Evolutionary conservation across 1,140 invertebrate genomes (phyloP), one percentile per base, ranked within the genome.

Genomic region (Rhyacophila brunnea): DNA sequence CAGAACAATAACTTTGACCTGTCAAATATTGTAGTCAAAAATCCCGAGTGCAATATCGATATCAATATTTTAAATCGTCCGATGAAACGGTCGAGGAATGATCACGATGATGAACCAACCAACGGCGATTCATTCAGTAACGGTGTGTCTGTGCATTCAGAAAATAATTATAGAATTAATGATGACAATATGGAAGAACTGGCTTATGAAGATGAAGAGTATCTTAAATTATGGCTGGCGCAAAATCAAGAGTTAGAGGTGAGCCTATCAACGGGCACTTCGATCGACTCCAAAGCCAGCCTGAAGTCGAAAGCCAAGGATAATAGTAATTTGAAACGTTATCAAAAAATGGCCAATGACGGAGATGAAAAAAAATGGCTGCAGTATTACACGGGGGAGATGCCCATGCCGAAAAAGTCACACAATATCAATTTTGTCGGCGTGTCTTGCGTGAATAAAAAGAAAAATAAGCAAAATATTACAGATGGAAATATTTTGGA

Each of bases 241-340:
- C 74, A 78, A 50, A 79, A 78, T 34, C 75, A 75, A 0, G 75
- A 79, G 45, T 50, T 79, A 0, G 77, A 79, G 61, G 76, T 79
- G 3, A 78, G 76, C 1, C 46, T 79, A 14, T 58, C 47, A 7
- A 58, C 28, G 45, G 45, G 35, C 9, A 19, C 11, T 18, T 36
- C 15, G n/a, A 19, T 36, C 15, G n/a, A 13, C 13, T 15, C 5
- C 2, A 40, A 52, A 42, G 13, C 18, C 0, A 11, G 18, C 15
- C 5, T n/a, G 11, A 40, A 40, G 15, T 15, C 11, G 11, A 40
- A n/a, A 40, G 5, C 19, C 19, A 14, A 48, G 36, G 2, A 9
- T 19, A 14, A 6, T 7, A 7, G 14, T 4, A 19, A 48, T 36
- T 14, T 9, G 0, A 1, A 15, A 36, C 18, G 38, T 17, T 17